A percentile compares a stretch with the other conserved stretches of the same genome.
These are phyloP conservation scores for Oreocharis arfaki DNA, from an alignment of 2,113 vertebrate genomes.

Conservation along the genomic window DNA sequence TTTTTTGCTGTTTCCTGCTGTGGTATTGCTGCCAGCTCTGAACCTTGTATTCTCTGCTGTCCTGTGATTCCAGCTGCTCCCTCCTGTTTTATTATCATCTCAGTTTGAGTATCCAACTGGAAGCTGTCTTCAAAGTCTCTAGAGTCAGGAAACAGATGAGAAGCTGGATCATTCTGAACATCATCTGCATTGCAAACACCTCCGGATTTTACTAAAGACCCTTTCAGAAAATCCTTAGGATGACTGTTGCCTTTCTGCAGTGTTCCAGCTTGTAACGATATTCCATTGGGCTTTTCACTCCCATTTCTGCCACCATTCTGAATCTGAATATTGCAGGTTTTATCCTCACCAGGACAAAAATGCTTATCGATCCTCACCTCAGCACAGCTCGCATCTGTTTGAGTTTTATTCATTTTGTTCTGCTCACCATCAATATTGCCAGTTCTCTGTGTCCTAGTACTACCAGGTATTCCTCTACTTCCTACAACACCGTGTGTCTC, in stretches of 20 bases:
- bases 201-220: not conserved
- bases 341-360: not conserved
- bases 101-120: slow-evolving; percentile 89
- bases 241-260: not conserved
- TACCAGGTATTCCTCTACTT: not conserved
- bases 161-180: slow-evolving; percentile 61
- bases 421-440: not conserved
- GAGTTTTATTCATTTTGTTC: not conserved
- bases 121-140: slow-evolving; percentile 88
- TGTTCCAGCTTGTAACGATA: not conserved
- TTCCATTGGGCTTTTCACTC: not conserved
- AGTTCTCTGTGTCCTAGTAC: not conserved
- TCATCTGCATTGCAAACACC: not conserved
- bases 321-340: not conserved
- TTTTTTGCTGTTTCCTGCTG: not conserved
- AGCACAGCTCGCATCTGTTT: not conserved
- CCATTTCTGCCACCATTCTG: not conserved
- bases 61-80: slow-evolving; percentile 29
- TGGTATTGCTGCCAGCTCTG: not conserved
- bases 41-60: not conserved
- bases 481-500: not conserved
- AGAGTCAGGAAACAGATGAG: slow-evolving; percentile 62
- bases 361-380: not conserved
- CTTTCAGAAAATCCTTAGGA: slow-evolving; percentile 12
- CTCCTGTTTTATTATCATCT: slow-evolving; percentile 83